These are phyloP conservation scores for Toxostoma redivivum DNA, from an alignment of 2,113 vertebrate genomes.

Conservation along the genomic window DNA sequence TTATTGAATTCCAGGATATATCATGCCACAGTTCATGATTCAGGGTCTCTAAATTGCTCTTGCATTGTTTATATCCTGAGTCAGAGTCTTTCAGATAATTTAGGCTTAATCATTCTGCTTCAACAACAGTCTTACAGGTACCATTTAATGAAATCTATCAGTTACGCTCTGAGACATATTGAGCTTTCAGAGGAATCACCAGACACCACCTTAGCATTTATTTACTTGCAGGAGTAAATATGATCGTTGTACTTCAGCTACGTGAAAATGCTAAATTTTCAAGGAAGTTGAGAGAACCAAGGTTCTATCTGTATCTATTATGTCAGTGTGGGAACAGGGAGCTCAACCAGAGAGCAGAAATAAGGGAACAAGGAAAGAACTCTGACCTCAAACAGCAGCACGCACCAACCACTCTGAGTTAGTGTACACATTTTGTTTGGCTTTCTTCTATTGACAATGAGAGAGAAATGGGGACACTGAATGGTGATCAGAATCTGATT, in stretches of 20 bases:
- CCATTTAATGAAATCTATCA: slow-evolving; percentile 64
- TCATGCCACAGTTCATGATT: slow-evolving; percentile 38
- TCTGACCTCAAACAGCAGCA: neutral
- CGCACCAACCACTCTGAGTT: neutral
- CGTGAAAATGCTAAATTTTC: neutral
- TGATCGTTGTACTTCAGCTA: neutral
- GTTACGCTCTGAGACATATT: slow-evolving; percentile 38
- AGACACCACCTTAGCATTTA: slow-evolving; percentile 15
- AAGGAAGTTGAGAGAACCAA: neutral
- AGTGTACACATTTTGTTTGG: neutral
- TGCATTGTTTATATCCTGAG: slow-evolving; percentile 32
- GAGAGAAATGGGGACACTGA: too few species aligned
- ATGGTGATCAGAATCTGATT: too few species aligned
- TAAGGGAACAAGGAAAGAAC: neutral
- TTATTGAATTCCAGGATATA: slow-evolving; percentile 46
- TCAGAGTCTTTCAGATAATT: slow-evolving; percentile 46
- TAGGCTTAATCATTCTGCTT: slow-evolving; percentile 63
- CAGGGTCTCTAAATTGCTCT: slow-evolving; percentile 21
- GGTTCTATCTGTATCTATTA: neutral
- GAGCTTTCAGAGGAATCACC: slow-evolving; percentile 39
- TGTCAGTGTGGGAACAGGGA: neutral
- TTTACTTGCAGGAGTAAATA: slow-evolving; percentile 8
- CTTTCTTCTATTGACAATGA: neutral
- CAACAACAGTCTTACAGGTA: slow-evolving; percentile 49
- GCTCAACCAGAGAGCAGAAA: neutral